phyloP scores from a whole-genome alignment of 2,113 vertebrate genomes.

The Cyprinus carpio region DNA sequence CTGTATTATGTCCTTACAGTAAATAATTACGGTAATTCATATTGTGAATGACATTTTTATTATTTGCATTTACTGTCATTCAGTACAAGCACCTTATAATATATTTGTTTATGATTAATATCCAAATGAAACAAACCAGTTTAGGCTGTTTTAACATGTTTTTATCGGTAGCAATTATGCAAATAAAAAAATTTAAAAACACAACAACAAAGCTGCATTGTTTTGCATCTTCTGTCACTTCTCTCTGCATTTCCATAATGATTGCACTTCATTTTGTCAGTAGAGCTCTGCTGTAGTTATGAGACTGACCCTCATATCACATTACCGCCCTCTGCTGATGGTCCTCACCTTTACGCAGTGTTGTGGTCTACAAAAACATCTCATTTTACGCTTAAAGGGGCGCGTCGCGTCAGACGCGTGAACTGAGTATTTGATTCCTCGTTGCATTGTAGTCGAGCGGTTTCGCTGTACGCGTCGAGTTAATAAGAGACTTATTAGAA shows the following conservation, averaged over 20 bases:
- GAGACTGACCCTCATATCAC: not conserved
- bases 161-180: not conserved
- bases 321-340: constrained; percentile 53
- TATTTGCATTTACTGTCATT: not conserved
- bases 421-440: not conserved
- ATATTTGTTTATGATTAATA: too few species aligned
- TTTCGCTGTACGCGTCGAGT: not conserved
- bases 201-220: not conserved
- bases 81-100: too few species aligned
- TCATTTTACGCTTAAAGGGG: not conserved
- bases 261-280: not conserved
- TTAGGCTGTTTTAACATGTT: not conserved
- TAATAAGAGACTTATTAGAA: not conserved
- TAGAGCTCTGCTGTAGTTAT: not conserved
- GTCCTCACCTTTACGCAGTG: not conserved
- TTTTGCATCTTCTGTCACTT: not conserved
- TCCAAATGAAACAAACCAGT: not conserved
- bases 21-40: not conserved
- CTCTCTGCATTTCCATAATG: not conserved
- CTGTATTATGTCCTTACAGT: too few species aligned
- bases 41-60: not conserved
- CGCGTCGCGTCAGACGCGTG: not conserved
- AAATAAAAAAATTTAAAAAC: not conserved
- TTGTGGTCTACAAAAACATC: not conserved
- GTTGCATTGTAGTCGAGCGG: too few species aligned